phyloP scores from a whole-genome alignment of 2,888 invertebrate genomes.

The Colletes collaris region DNA sequence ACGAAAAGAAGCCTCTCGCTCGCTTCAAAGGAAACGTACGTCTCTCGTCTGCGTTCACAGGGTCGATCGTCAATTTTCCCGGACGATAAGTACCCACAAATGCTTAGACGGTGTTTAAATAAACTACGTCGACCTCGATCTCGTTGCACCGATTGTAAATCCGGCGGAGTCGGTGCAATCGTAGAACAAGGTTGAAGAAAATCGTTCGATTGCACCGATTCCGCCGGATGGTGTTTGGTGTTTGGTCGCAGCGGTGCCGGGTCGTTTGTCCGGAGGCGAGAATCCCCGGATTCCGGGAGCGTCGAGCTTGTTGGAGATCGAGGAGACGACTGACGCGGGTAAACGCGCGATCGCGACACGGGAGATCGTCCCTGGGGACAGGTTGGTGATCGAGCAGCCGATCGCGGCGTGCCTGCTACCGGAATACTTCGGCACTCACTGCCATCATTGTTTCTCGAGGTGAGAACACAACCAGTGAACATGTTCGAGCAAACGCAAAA shows the following conservation, averaged over 20 bases:
- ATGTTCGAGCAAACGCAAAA: background rate
- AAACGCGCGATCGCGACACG: constrained; percentile 88
- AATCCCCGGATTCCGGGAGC: constrained; percentile 85
- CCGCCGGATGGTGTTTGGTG: background rate
- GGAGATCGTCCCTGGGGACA: constrained; percentile 88
- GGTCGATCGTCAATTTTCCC: no score
- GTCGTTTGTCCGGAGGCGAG: constrained; percentile 83
- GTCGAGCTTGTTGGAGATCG: constrained; percentile 86
- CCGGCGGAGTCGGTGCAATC: no score
- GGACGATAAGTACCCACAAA: no score
- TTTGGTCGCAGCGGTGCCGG: constrained; percentile 67
- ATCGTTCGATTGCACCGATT: no score
- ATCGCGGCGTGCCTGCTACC: constrained; percentile 90
- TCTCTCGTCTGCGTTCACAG: background rate
- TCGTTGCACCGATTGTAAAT: no score
- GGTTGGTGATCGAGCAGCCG: constrained; percentile 89
- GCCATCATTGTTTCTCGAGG: constrained; percentile 92
- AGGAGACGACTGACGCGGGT: constrained; percentile 87
- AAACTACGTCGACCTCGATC: no score
- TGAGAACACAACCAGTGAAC: constrained; percentile 74
- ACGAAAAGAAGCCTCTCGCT: background rate
- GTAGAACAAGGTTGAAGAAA: no score
- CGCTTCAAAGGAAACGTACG: constrained; percentile 12
- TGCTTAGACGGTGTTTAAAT: no score
- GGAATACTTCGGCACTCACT: constrained; percentile 90